These are phyloP conservation scores for Megaustenia siamemsis DNA, from an alignment of 2,888 invertebrate species.

Conservation along the genomic window DNA sequence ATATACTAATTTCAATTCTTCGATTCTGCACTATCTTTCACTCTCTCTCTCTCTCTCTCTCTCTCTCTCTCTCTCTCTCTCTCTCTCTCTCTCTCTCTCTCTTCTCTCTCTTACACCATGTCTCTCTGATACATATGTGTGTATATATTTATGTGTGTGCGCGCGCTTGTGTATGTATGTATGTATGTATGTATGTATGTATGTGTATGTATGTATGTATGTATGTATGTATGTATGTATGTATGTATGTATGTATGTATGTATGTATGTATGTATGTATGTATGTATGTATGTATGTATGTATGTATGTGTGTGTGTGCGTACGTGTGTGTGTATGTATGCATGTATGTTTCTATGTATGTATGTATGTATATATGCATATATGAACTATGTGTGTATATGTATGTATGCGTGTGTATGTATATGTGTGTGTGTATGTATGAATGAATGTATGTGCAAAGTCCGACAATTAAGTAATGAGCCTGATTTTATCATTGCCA, in stretches of 20 bases:
- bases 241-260: background rate
- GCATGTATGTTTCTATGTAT: no score
- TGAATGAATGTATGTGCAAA: no score
- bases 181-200: conserved; percentile 10
- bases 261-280: conserved; percentile 13
- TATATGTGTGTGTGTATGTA: no score
- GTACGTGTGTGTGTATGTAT: conserved; percentile 6
- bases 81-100: background rate
- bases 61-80: conserved; percentile 25
- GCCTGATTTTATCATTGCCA: no score
- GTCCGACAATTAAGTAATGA: no score
- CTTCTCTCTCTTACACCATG: background rate
- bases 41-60: background rate
- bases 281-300: conserved; percentile 19
- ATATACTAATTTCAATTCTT: background rate
- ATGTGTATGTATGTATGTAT: conserved; percentile 17
- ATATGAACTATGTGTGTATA: no score
- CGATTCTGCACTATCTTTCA: background rate
- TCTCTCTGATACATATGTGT: background rate
- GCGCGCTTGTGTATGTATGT: background rate
- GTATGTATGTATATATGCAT: no score
- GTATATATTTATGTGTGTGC: background rate
- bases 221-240: conserved; percentile 17
- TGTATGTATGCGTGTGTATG: no score
- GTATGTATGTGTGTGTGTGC: background rate